Base-by-base conservation (phyloP, 2,888 invertebrate species). In the Trachelus troglodyta region DNA sequence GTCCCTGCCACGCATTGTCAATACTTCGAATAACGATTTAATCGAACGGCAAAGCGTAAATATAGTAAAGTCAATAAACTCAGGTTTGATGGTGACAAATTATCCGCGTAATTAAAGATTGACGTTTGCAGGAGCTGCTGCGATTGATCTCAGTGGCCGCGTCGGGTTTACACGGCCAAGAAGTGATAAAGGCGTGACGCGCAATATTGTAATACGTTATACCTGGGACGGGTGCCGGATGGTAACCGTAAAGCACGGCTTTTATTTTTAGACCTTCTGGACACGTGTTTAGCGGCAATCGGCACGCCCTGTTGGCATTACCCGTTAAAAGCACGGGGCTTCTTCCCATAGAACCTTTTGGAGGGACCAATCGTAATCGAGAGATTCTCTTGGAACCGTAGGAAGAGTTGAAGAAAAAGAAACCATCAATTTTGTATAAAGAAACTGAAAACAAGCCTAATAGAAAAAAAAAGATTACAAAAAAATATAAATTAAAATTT, bases 1-100 rank as follows among this genome's bases (percentile, higher is more conserved):
- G 9, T 9, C 0, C 15, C 23, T 56, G 2, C 23, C 56, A 0
- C 9, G 23, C 23, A 9, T 23, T 9, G 9, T 56, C 0, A 0
- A 15, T 0, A 23, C 23, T 2, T 23, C 9, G 9, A 56, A 23
- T 56, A 56, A 23, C 23, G 23, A 56, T 23, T 23, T 1, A 23
- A 23, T 56, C 40, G 23, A 15, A 15, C 40, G 40, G 15, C 40
- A 40, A 15, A 23, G 6, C 9, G 2, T 15, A 9, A 23, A 9
- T 9, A 23, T 9, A 15, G 56, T 2, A 9, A 9, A 56, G 56
- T 56, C 56, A 23, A 56, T 23, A 23, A 56, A 23, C 9, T 23
- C 9, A 23, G 2, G 23, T 56, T 56, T 56, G 9, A 23, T 23
- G 23, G 2, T 15, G 56, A 56, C 23, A 2, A 23, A 23, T 9